These are phyloP conservation scores for Ptychoptera contaminata DNA, from an alignment of 2,888 invertebrate species.

Conservation along the genomic window DNA sequence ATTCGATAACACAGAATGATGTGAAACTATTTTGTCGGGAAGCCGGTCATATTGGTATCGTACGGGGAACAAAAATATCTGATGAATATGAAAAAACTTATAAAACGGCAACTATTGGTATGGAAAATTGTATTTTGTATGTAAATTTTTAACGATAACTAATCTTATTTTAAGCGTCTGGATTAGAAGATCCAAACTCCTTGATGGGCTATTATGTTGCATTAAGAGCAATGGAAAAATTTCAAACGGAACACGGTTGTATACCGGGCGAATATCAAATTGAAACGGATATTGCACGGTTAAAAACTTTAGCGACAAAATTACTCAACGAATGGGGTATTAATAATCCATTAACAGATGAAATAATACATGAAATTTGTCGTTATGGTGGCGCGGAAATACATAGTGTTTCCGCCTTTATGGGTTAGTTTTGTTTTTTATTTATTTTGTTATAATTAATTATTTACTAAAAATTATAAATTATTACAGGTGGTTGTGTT, in stretches of 20 bases:
- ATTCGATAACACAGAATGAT: conserved; percentile 59
- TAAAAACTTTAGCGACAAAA: conserved; percentile 60
- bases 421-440: conserved; percentile 36
- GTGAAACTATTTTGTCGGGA: conserved; percentile 82
- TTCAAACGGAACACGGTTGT: conserved; percentile 72
- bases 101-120: conserved; percentile 40
- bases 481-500: conserved; percentile 59
- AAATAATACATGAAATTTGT: conserved; percentile 88
- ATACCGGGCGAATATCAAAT: conserved; percentile 82
- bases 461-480: neutral
- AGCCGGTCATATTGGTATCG: conserved; percentile 60
- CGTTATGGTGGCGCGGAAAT: conserved; percentile 90
- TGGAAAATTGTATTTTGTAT: conserved; percentile 2
- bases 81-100: conserved; percentile 62
- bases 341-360: conserved; percentile 66
- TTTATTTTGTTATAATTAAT: neutral
- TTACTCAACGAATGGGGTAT: conserved; percentile 76
- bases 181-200: conserved; percentile 69
- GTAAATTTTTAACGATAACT: neutral
- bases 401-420: conserved; percentile 83
- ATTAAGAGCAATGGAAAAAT: conserved; percentile 79
- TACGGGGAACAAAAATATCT: conserved; percentile 63
- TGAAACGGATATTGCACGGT: conserved; percentile 76
- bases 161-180: conserved; percentile 38
- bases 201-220: conserved; percentile 82